phyloP scores from a whole-genome alignment of 1,140 invertebrate genomes.

The Leptinotarsa texana region DNA sequence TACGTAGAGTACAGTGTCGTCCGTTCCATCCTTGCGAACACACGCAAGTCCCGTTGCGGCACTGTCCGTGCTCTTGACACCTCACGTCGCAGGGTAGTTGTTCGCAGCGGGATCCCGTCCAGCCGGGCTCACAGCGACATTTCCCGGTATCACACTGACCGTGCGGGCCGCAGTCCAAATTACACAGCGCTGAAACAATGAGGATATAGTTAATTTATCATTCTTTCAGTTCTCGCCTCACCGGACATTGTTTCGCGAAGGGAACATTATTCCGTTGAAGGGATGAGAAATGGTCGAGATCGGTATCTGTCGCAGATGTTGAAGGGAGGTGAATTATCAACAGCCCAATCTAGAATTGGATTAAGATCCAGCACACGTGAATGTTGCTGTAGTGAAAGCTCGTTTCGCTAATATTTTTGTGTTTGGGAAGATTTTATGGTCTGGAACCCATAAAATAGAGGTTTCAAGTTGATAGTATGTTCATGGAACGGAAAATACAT shows the following conservation, averaged over 20 bases:
- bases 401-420: too few relatives aligned
- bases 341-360: too few relatives aligned
- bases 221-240: background rate
- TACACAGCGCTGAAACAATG: constrained; percentile 75
- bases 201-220: background rate
- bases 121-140: constrained; percentile 88
- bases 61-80: constrained; percentile 93
- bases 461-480: too few relatives aligned
- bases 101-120: constrained; percentile 90
- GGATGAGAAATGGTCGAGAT: background rate
- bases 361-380: too few relatives aligned
- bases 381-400: too few relatives aligned
- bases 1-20: constrained; percentile 92
- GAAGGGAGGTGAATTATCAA: background rate
- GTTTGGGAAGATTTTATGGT: too few relatives aligned
- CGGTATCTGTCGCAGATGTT: background rate
- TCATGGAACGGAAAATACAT: too few relatives aligned
- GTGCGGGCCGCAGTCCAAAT: constrained; percentile 87
- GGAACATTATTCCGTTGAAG: background rate
- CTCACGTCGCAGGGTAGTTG: constrained; percentile 86
- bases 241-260: background rate
- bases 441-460: too few relatives aligned
- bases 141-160: constrained; percentile 87
- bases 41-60: constrained; percentile 95
- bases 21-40: constrained; percentile 98